Evolutionary conservation across 2,888 invertebrate species (phyloP).

Genomic region (Euphydryas editha): DNA sequence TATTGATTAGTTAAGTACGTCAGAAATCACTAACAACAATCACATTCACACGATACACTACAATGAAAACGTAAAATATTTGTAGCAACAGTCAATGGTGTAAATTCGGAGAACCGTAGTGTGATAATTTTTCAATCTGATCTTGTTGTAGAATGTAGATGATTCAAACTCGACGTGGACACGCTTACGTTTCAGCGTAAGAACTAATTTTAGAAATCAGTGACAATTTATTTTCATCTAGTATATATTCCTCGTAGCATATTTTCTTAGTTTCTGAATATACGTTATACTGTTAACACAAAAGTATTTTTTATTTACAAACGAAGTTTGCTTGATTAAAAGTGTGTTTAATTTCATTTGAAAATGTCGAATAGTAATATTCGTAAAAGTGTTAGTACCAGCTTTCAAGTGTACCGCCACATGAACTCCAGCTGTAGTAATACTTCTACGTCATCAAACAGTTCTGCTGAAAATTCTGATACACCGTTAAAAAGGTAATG

Average conservation of each 20-base stretch:
- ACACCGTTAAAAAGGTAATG: conserved; percentile 67
- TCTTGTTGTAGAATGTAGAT: conserved; percentile 60
- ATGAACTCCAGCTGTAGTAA: conserved; percentile 66
- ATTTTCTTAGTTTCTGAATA: conserved; percentile 52
- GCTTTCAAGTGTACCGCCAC: conserved; percentile 60
- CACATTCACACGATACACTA: neutral
- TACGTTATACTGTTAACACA: conserved; percentile 37
- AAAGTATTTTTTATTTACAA: neutral
- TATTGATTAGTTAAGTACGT: too few relatives aligned
- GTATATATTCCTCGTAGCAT: conserved; percentile 43
- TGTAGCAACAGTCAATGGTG: conserved; percentile 15
- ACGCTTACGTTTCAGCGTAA: conserved; percentile 51
- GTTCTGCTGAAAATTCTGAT: conserved; percentile 61
- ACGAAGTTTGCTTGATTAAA: neutral
- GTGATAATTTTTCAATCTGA: conserved; percentile 48
- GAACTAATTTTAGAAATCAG: conserved; percentile 69
- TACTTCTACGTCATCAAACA: conserved; percentile 59
- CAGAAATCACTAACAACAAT: neutral
- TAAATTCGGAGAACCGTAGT: conserved; percentile 30
- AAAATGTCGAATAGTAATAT: conserved; percentile 47
- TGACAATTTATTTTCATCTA: conserved; percentile 65
- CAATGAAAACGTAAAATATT: conserved; percentile 5
- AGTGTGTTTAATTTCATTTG: conserved; percentile 5
- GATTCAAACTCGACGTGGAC: conserved; percentile 51
- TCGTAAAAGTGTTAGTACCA: conserved; percentile 57